These are phyloP conservation scores for Conistra vaccinii DNA, from an alignment of 2,888 invertebrate genomes.

Conservation along the genomic window DNA sequence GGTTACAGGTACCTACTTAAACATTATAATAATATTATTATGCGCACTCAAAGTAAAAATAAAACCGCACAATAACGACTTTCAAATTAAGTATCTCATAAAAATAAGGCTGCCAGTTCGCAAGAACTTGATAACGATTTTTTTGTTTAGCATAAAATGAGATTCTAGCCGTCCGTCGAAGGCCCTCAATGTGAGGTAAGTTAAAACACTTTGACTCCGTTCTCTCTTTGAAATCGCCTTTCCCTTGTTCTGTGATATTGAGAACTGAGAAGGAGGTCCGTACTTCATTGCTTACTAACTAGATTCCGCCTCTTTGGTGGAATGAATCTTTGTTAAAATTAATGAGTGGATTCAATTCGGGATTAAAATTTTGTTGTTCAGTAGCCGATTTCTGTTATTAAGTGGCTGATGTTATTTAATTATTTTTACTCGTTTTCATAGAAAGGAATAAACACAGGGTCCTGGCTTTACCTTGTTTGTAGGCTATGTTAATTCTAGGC, in stretches of 20 bases:
- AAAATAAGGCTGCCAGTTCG: slow-evolving; percentile 33
- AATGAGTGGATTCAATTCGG: slow-evolving; percentile 7
- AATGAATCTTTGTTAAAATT: slow-evolving; percentile 16
- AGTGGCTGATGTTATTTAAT: not conserved
- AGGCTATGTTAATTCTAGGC: not conserved
- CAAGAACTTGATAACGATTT: slow-evolving; percentile 50
- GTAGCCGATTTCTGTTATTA: not conserved
- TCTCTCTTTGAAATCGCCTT: slow-evolving; percentile 47
- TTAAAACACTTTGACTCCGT: slow-evolving; percentile 60
- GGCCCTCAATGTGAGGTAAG: slow-evolving; percentile 41
- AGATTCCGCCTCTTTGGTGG: slow-evolving; percentile 34
- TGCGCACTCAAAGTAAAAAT: slow-evolving; percentile 33
- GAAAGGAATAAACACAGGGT: not conserved
- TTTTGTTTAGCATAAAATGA: slow-evolving; percentile 63
- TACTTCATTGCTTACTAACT: slow-evolving; percentile 33
- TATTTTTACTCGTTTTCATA: not conserved
- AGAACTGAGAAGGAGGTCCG: slow-evolving; percentile 19
- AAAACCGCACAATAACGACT: slow-evolving; percentile 40
- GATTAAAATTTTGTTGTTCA: not conserved
- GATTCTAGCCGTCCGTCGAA: slow-evolving; percentile 37
- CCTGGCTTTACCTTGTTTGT: not conserved
- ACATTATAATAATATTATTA: slow-evolving; percentile 1
- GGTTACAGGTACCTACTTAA: not conserved
- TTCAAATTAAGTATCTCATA: slow-evolving; percentile 52
- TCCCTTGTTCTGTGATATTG: slow-evolving; percentile 42